Percentiles rank a stretch among this genome's conserved stretches.
These are phyloP conservation scores for Spinus pinus DNA, from an alignment of 2,797 vertebrate genomes.

Conservation along the genomic window DNA sequence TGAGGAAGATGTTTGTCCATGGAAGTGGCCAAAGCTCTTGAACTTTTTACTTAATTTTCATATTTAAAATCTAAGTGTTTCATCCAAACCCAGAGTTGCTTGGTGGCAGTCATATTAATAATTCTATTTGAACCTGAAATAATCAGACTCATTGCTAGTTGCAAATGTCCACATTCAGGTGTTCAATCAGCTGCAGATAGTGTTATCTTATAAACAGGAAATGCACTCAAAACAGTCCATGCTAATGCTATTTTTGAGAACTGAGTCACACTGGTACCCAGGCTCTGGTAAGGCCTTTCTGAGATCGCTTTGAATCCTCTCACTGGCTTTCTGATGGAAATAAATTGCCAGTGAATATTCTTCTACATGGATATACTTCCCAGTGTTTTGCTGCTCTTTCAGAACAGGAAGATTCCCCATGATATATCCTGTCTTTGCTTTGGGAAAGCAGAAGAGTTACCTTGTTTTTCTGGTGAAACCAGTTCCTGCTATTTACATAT, in stretches of 20 bases:
- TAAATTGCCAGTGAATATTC: not conserved
- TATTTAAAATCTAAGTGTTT: not conserved
- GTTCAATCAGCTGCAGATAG: not conserved
- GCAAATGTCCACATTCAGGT: not conserved
- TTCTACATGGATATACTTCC: not conserved
- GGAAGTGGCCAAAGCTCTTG: not conserved
- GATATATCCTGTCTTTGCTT: not conserved
- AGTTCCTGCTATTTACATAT: slow-evolving; percentile 9
- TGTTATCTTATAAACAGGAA: slow-evolving; percentile 29
- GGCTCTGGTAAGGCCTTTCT: not conserved
- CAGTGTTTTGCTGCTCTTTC: not conserved
- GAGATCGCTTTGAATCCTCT: not conserved
- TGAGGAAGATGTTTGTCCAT: not conserved
- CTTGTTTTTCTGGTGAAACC: slow-evolving; percentile 41
- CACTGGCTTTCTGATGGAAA: not conserved
- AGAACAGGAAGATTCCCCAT: not conserved
- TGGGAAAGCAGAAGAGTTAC: not conserved
- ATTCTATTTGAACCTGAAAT: not conserved
- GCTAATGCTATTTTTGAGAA: not conserved
- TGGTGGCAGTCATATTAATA: not conserved
- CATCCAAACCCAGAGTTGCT: not conserved
- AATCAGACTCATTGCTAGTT: not conserved
- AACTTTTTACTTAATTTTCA: not conserved
- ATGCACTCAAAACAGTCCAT: not conserved
- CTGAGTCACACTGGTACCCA: not conserved